Base-by-base conservation (phyloP, 2,113 vertebrate genomes). In the Cygnus atratus region DNA sequence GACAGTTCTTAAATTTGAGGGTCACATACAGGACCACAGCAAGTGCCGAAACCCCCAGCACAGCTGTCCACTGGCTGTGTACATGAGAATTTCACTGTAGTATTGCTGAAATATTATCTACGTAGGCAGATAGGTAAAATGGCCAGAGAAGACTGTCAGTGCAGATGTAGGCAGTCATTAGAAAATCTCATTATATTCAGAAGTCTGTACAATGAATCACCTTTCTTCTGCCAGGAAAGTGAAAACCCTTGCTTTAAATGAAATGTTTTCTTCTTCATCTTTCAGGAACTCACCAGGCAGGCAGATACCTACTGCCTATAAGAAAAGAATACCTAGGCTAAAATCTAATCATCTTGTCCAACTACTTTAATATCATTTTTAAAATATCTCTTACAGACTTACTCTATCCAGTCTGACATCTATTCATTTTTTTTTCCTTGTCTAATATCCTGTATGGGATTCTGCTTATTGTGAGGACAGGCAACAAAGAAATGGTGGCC, bases 151-250 rank as follows among this genome's bases (percentile, higher is more conserved):
- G 50, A 74, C 3, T 96, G 91, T 31, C 79, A 78, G 68, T 37
- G 88, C 84, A 86, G 77, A 94, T 84, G 87, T 70, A 92, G 90
- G 67, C 67, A 91, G 78, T 89, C 91, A 82, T 95, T 92, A 94
- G 50, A 94, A 94, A 92, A 93, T 92, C 93, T 96, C 95, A 94
- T 97, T 97, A 91, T 93, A 85, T 84, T 71, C 92, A 76, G 87
- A 70, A 89, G n/a, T 73, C 94, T 80, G 31, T 66, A 85, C 87
- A 91, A 89, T 91, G 96, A 89, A 93, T 93, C 87, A 90, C 75
- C 16, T 92, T 89, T 87, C 71, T 82, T 76, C 61, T 81, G 57
- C 62, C 50, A 82, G 88, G 79, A 92, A 96, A 95, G 74, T 67
- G 70, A 94, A 97, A 96, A 90, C 33, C 81, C 96, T 95, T 1